These are phyloP conservation scores for Sparus aurata DNA, from an alignment of 2,797 vertebrate species.

Conservation along the genomic window DNA sequence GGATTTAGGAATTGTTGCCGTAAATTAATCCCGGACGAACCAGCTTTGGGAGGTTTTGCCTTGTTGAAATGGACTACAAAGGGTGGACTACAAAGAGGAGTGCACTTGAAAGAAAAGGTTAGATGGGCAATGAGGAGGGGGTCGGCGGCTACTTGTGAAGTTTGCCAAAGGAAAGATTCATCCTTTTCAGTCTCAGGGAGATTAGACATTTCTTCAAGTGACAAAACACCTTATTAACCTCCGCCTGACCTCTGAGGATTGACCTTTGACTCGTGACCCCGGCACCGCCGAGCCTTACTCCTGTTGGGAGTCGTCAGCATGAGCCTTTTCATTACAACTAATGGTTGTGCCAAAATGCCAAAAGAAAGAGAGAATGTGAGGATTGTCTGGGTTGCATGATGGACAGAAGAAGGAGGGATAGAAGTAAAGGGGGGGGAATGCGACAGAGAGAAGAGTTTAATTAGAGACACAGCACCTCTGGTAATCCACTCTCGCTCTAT, in stretches of 20 bases:
- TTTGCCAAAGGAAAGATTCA: constrained; percentile 73
- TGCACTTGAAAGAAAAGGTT: constrained; percentile 65
- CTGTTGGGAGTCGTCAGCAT: constrained; percentile 67
- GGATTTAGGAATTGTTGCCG: constrained; percentile 75
- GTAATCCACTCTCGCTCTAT: constrained; percentile 80
- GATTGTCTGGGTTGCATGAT: constrained; percentile 58
- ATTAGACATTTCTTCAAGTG: constrained; percentile 83
- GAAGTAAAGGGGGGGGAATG: constrained; percentile 44
- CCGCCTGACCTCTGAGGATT: constrained; percentile 77
- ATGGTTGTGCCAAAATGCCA: constrained; percentile 46
- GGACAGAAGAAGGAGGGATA: constrained; percentile 40
- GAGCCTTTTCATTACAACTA: constrained; percentile 68
- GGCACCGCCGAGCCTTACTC: constrained; percentile 61
- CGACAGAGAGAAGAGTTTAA: constrained; percentile 78
- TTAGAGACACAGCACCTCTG: constrained; percentile 79
- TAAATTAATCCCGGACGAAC: constrained; percentile 77
- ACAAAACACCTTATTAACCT: constrained; percentile 86
- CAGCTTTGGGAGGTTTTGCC: constrained; percentile 72
- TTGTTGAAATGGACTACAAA: constrained; percentile 72
- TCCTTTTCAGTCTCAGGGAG: constrained; percentile 82
- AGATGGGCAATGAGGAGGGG: constrained; percentile 43
- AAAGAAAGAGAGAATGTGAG: constrained; percentile 61
- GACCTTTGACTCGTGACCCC: constrained; percentile 83
- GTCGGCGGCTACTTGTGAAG: constrained; percentile 65
- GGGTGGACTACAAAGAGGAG: constrained; percentile 68